phyloP scores from a whole-genome alignment of 2,888 invertebrate species.

The Lutraria lutraria region DNA sequence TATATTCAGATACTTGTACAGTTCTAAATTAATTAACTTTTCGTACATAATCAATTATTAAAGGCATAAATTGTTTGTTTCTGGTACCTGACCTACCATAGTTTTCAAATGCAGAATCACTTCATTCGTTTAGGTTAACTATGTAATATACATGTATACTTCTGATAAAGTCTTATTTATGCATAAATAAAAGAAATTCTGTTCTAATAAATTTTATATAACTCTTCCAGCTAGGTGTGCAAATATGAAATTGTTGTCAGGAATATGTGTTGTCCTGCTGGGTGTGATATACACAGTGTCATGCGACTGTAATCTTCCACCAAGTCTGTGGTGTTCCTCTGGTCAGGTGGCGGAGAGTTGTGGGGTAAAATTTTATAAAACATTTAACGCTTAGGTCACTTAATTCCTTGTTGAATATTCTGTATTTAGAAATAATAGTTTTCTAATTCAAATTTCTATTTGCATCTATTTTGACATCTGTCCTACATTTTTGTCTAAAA shows the following conservation, averaged over 20 bases:
- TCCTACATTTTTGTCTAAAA: no score
- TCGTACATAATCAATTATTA: no score
- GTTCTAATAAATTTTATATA: not conserved
- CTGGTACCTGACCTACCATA: no score
- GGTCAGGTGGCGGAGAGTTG: conserved; percentile 68
- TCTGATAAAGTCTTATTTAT: not conserved
- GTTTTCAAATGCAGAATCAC: no score
- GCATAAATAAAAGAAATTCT: not conserved
- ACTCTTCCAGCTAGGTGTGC: not conserved
- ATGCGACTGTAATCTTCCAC: conserved; percentile 69
- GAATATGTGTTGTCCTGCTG: not conserved
- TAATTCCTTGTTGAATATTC: no score
- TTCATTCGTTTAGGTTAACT: not conserved
- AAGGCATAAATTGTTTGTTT: no score
- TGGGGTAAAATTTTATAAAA: conserved; percentile 58
- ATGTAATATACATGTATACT: not conserved
- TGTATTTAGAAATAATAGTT: no score
- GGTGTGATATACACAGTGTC: conserved; percentile 10
- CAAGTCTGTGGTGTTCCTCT: conserved; percentile 74
- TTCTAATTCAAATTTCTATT: no score
- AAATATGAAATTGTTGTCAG: not conserved
- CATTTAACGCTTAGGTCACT: no score
- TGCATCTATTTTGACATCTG: no score
- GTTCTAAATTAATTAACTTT: no score
- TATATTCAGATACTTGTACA: no score